Conservation (phyloP, 2,113 vertebrate species). For the Periophthalmodon schlosseri region DNA sequence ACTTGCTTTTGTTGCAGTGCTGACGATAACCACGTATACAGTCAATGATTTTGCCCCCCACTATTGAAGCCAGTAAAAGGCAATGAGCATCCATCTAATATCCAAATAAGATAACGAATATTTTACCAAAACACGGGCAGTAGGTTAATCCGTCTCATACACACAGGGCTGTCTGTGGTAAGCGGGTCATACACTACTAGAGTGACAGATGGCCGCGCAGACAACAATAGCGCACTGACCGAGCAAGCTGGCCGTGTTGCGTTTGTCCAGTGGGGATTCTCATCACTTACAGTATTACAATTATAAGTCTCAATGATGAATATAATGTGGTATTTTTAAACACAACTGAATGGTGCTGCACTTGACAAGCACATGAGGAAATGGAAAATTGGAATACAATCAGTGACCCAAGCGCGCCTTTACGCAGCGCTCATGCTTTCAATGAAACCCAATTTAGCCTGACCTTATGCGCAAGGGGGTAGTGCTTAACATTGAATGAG, state of each 20-base stretch:
- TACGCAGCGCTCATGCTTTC: background rate
- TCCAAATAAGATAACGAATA: background rate
- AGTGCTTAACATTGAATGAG: background rate
- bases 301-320: background rate
- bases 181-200: slow-evolving; percentile 59
- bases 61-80: background rate
- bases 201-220: slow-evolving; percentile 67
- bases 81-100: background rate
- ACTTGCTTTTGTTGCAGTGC: background rate
- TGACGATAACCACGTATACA: background rate
- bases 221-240: slow-evolving; percentile 59
- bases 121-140: slow-evolving; percentile 8
- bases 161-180: slow-evolving; percentile 41
- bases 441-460: slow-evolving; percentile 3
- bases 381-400: background rate
- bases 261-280: background rate
- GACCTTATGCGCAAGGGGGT: background rate
- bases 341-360: background rate
- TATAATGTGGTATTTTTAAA: background rate
- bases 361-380: slow-evolving; percentile 17
- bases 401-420: background rate
- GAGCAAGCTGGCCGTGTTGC: background rate
- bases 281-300: background rate
- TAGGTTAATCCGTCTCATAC: slow-evolving; percentile 56
- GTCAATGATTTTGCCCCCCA: background rate